These are phyloP conservation scores for Neodiprion lecontei DNA, from an alignment of 1,140 invertebrate genomes.

Conservation along the genomic window DNA sequence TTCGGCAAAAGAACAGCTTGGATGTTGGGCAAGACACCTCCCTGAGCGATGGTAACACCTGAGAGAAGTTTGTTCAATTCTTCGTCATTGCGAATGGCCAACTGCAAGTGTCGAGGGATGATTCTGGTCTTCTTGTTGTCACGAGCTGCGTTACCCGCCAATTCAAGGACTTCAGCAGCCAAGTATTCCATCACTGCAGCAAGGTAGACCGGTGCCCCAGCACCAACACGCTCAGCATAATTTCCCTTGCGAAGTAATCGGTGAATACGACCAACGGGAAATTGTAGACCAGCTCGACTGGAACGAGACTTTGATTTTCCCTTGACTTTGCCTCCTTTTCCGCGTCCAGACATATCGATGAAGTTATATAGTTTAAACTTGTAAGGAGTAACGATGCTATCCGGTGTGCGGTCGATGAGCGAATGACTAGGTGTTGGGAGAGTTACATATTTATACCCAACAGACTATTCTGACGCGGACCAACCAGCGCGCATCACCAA, in stretches of 20 bases:
- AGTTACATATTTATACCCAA: not conserved
- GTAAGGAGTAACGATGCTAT: not conserved
- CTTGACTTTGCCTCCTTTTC: slow-evolving; percentile 68
- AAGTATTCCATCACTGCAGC: slow-evolving; percentile 67
- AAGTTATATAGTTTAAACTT: not conserved
- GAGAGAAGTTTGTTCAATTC: slow-evolving; percentile 74
- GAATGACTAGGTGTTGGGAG: not conserved
- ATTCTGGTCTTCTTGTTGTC: slow-evolving; percentile 55
- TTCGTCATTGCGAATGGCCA: slow-evolving; percentile 78
- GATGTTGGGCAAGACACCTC: slow-evolving; percentile 76
- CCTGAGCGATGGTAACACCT: slow-evolving; percentile 75
- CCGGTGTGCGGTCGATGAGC: not conserved
- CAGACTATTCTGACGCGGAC: not conserved
- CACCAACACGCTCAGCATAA: slow-evolving; percentile 72
- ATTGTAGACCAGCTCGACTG: slow-evolving; percentile 70
- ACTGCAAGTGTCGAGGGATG: slow-evolving; percentile 73
- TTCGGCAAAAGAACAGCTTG: slow-evolving; percentile 71
- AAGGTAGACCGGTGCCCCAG: slow-evolving; percentile 72
- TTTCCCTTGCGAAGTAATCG: slow-evolving; percentile 72
- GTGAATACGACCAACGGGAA: slow-evolving; percentile 74
- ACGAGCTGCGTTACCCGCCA: slow-evolving; percentile 18
- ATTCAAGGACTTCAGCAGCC: slow-evolving; percentile 18
- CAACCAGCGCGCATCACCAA: not conserved
- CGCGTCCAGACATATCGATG: slow-evolving; percentile 58
- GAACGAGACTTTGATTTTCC: slow-evolving; percentile 67